These are phyloP conservation scores for Drosophila planitibia DNA, from an alignment of 2,888 invertebrate genomes.

Conservation along the genomic window DNA sequence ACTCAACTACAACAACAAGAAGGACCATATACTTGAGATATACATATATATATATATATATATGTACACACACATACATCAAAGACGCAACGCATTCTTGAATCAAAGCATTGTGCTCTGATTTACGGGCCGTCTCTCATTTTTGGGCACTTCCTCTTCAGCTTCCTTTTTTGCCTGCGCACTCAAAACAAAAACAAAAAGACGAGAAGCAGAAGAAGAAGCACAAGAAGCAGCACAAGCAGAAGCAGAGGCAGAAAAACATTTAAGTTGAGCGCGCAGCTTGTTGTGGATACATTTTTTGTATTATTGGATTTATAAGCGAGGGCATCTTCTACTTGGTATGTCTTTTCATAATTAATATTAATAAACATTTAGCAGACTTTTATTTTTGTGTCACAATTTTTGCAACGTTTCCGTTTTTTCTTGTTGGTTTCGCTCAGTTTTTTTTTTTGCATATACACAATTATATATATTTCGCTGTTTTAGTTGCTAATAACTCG, in stretches of 20 bases:
- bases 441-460: slow-evolving; percentile 12
- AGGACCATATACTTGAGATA: slow-evolving; percentile 34
- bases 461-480: slow-evolving; percentile 13
- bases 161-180: slow-evolving; percentile 23
- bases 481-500: slow-evolving; percentile 50
- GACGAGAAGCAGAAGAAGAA: background rate
- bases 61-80: background rate
- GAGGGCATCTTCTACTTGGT: slow-evolving; percentile 53
- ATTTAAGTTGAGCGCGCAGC: slow-evolving; percentile 40
- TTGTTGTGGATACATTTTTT: slow-evolving; percentile 60
- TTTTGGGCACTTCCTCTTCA: slow-evolving; percentile 17
- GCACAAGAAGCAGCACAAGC: too few relatives aligned
- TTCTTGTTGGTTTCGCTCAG: slow-evolving; percentile 25
- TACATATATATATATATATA: slow-evolving; percentile 46
- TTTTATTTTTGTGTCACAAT: slow-evolving; percentile 15
- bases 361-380: slow-evolving; percentile 33
- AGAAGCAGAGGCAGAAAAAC: background rate
- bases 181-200: slow-evolving; percentile 16
- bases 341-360: slow-evolving; percentile 46
- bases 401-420: slow-evolving; percentile 19
- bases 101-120: slow-evolving; percentile 67
- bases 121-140: slow-evolving; percentile 64
- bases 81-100: slow-evolving; percentile 39
- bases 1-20: slow-evolving; percentile 31
- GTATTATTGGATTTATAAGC: slow-evolving; percentile 61